Percentiles rank a stretch among this genome's conserved stretches.
Conservation (phyloP, 2,888 invertebrate genomes). For the Morpho helenor region DNA sequence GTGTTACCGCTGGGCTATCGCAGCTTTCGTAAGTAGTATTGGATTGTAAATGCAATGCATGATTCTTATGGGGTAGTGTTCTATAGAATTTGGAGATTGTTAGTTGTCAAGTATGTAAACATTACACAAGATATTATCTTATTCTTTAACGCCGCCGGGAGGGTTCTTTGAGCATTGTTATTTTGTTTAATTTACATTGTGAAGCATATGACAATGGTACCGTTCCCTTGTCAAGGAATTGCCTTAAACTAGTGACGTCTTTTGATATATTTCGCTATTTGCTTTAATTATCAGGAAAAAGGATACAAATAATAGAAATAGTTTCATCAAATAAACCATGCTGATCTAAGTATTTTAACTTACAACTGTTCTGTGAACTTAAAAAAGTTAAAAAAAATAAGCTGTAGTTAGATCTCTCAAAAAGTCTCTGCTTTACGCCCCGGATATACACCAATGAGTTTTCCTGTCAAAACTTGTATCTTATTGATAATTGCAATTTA, state of each 20-base stretch:
- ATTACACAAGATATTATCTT: conserved; percentile 47
- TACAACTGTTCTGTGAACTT: too few species aligned
- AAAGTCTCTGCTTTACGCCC: too few species aligned
- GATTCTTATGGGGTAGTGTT: conserved; percentile 22
- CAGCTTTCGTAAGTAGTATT: too few species aligned
- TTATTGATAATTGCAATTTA: not conserved
- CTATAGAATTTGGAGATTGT: conserved; percentile 34
- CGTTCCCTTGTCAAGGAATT: not conserved
- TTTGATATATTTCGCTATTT: not conserved
- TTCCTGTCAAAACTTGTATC: not conserved
- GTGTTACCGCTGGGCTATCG: too few species aligned
- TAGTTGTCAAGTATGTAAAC: conserved; percentile 45
- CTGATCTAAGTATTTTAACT: too few species aligned
- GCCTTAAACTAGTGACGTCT: conserved; percentile 5
- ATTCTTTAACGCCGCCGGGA: conserved; percentile 33
- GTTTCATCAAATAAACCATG: too few species aligned
- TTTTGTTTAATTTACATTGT: conserved; percentile 13
- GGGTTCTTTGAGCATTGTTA: conserved; percentile 29
- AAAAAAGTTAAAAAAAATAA: too few species aligned
- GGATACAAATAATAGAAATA: too few species aligned
- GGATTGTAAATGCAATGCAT: not conserved
- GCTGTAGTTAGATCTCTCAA: too few species aligned
- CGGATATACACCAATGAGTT: too few species aligned
- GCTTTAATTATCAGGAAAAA: too few species aligned
- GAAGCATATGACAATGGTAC: conserved; percentile 3